Conservation (phyloP, 2,113 vertebrate species). For the Grammomys dolichurus region DNA sequence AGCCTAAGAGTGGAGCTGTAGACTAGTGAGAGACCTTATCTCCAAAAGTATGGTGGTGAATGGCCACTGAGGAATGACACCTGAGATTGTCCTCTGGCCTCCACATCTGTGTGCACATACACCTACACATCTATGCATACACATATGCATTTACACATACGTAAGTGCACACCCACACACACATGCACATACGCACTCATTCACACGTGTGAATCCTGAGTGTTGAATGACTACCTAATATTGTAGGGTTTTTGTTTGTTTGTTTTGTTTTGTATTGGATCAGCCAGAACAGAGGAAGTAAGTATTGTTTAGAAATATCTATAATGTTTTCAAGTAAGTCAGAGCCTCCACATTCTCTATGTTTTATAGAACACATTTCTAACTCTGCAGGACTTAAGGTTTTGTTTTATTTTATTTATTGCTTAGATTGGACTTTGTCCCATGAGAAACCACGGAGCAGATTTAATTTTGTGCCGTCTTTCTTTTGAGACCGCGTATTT, state of each 20-base stretch:
- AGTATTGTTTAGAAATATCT: slow-evolving; percentile 38
- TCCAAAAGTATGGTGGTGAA: not conserved
- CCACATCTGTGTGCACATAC: not conserved
- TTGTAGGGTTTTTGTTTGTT: not conserved
- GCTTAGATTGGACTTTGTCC: slow-evolving; percentile 64
- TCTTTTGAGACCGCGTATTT: slow-evolving; percentile 65
- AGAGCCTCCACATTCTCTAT: not conserved
- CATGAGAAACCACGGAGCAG: slow-evolving; percentile 72
- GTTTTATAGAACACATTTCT: slow-evolving; percentile 35
- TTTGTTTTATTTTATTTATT: slow-evolving; percentile 50
- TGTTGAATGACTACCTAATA: not conserved
- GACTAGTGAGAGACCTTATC: not conserved
- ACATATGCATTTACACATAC: not conserved
- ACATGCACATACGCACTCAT: no score
- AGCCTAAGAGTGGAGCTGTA: not conserved
- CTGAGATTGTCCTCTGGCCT: not conserved
- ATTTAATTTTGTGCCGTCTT: slow-evolving; percentile 74
- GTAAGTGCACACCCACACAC: no score
- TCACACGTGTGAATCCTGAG: not conserved
- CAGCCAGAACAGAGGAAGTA: slow-evolving; percentile 30
- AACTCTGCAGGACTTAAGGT: slow-evolving; percentile 40
- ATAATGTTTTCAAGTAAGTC: slow-evolving; percentile 26
- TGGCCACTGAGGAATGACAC: not conserved
- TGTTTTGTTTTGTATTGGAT: not conserved
- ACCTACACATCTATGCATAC: not conserved